A percentile compares a stretch with the other conserved stretches of the same genome.
phyloP scores from a whole-genome alignment of 2,113 vertebrate species.

The Peromyscus leucopus region DNA sequence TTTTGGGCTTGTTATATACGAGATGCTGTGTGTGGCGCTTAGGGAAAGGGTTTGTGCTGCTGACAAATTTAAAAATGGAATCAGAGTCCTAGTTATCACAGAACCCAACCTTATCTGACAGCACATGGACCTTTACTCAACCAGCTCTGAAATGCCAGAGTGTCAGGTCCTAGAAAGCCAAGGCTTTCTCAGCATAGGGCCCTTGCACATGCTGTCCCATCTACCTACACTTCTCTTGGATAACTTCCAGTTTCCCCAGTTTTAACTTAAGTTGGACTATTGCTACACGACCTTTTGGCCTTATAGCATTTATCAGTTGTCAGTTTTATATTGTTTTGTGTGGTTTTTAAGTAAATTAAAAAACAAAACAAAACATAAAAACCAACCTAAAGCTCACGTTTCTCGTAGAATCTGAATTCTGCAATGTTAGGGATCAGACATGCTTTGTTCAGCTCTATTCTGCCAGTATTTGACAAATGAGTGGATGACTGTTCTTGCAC shows the following conservation, averaged over 20 bases:
- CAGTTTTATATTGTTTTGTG: neutral
- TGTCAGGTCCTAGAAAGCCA: neutral
- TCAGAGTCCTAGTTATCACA: neutral
- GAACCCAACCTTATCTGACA: neutral
- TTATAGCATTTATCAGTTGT: neutral
- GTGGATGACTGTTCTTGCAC: neutral
- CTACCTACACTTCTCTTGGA: neutral
- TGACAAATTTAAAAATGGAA: neutral
- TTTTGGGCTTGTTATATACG: neutral
- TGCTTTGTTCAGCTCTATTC: neutral
- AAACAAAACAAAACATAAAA: too few relatives aligned
- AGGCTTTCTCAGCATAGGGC: neutral
- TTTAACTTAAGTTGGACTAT: neutral
- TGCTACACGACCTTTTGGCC: neutral
- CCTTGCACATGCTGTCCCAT: neutral
- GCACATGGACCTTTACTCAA: too few relatives aligned
- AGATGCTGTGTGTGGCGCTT: neutral
- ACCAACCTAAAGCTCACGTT: neutral
- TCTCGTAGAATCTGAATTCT: constrained; percentile 18
- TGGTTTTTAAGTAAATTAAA: neutral
- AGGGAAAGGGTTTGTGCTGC: neutral
- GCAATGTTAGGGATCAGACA: neutral
- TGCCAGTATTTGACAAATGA: neutral
- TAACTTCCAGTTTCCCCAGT: neutral
- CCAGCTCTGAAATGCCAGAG: neutral